phyloP scores from a whole-genome alignment of 2,797 vertebrate genomes.

The Benthosema pterotum region DNA sequence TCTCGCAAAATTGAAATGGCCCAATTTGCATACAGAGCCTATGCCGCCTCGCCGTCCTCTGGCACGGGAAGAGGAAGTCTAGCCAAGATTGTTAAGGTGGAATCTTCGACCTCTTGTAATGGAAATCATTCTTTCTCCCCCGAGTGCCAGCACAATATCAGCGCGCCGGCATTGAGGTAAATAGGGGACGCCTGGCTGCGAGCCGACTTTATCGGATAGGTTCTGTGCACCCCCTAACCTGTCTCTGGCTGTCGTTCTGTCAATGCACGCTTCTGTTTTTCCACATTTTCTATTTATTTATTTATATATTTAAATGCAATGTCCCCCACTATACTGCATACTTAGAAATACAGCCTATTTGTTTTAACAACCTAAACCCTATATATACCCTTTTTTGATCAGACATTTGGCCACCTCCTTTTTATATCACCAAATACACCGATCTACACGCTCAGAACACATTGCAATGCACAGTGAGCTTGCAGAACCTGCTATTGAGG shows the following conservation, averaged over 20 bases:
- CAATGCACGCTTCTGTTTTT: slow-evolving; percentile 1
- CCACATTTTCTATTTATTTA: slow-evolving; percentile 12
- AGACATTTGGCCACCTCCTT: too few relatives aligned
- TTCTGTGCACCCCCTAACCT: slow-evolving; percentile 7
- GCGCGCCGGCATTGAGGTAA: slow-evolving; percentile 32
- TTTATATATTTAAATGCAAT: slow-evolving; percentile 24
- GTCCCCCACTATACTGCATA: background rate
- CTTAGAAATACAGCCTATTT: background rate
- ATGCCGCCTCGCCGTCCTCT: slow-evolving; percentile 37
- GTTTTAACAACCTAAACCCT: too few relatives aligned
- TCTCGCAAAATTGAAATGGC: slow-evolving; percentile 55
- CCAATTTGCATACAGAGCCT: slow-evolving; percentile 68
- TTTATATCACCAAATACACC: too few relatives aligned
- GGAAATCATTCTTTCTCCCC: slow-evolving; percentile 49
- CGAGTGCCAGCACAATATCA: slow-evolving; percentile 40
- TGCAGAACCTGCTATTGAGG: too few relatives aligned
- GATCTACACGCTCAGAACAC: too few relatives aligned
- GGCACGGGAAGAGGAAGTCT: slow-evolving; percentile 38
- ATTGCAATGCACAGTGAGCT: too few relatives aligned
- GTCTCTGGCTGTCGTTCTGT: slow-evolving; percentile 11
- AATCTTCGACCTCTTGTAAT: slow-evolving; percentile 52
- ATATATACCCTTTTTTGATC: too few relatives aligned
- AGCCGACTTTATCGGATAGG: slow-evolving; percentile 33
- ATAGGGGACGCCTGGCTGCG: slow-evolving; percentile 36
- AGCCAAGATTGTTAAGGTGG: slow-evolving; percentile 56